Evolutionary conservation across 1,140 invertebrate species (phyloP), one percentile per base, ranked within the genome.

Genomic region (Ylistrum balloti): DNA sequence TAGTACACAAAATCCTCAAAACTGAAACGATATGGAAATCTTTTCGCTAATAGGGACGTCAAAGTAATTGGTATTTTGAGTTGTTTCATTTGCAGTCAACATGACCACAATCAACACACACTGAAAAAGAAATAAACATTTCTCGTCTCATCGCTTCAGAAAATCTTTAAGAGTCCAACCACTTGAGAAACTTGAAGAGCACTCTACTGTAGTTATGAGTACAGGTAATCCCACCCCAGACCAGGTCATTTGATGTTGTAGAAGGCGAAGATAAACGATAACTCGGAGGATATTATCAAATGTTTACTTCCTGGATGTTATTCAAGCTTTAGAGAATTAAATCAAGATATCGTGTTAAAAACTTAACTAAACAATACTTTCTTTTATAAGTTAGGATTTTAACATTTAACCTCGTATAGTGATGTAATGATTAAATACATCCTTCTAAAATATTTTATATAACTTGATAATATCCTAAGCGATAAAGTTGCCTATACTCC

Each of bases 121-220:
- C n/a, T 74, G 56, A 74, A 74, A 74, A 74, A 74, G 56, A 74
- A 74, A n/a, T 74, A 74, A 74, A 74, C 56, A 74, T 28, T 17
- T 74, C 56, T 5, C n/a, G n/a, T n/a, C n/a, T 28, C 56, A 38
- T 7, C 35, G 13, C 35, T 38, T 38, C 35, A 38, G 35, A 38
- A 38, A 38, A 38, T 38, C 35, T 38, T 38, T n/a, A 28, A 74
- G 28, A n/a, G 56, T 74, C n/a, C n/a, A 74, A 28, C 22, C 56
- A n/a, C 22, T 74, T 0, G 1, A 74, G 20, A 74, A 22, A 74
- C 56, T 3, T 11, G 22, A 38, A 38, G 35, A 74, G 56, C 9
- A n/a, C 22, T 11, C 1, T 5, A 28, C 56, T 28, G 17, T 74
- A 22, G 0, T 74, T 74, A 22, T 28, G 0, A 74, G 28, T 74